Evolutionary conservation across 1,140 invertebrate genomes (phyloP).

Genomic region (Bombus difficillimus): DNA sequence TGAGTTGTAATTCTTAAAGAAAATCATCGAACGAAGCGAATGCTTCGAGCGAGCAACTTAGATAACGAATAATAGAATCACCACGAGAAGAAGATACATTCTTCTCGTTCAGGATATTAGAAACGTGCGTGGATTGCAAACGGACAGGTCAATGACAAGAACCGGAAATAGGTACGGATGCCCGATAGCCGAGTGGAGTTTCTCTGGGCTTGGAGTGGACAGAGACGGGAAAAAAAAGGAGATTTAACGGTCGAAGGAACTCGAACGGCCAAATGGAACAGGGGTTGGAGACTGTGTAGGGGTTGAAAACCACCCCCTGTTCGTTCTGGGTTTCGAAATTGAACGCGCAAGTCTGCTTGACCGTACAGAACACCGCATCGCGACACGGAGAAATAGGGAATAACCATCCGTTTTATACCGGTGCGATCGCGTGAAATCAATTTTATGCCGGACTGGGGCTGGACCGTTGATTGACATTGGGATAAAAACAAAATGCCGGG

Average conservation of each 20-base stretch:
- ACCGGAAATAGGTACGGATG: conserved; percentile 36
- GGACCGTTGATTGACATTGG: neutral
- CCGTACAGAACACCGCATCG: neutral
- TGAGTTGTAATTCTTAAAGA: neutral
- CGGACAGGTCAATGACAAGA: conserved; percentile 23
- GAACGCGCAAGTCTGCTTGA: conserved; percentile 15
- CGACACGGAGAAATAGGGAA: neutral
- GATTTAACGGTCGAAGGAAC: conserved; percentile 36
- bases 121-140: conserved; percentile 74
- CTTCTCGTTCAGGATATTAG: conserved; percentile 70
- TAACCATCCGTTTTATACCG: neutral
- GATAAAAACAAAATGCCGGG: neutral
- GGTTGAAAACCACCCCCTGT: neutral
- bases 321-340: conserved; percentile 24
- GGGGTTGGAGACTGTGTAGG: neutral
- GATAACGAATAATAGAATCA: conserved; percentile 47
- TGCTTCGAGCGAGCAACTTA: neutral
- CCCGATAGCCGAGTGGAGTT: neutral
- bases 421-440: conserved; percentile 7
- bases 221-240: conserved; percentile 1
- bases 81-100: conserved; percentile 8
- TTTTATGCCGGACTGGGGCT: neutral
- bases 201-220: neutral
- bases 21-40: neutral
- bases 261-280: conserved; percentile 20